phyloP scores from a whole-genome alignment of 2,113 vertebrate species.

The Catagonus wagneri region DNA sequence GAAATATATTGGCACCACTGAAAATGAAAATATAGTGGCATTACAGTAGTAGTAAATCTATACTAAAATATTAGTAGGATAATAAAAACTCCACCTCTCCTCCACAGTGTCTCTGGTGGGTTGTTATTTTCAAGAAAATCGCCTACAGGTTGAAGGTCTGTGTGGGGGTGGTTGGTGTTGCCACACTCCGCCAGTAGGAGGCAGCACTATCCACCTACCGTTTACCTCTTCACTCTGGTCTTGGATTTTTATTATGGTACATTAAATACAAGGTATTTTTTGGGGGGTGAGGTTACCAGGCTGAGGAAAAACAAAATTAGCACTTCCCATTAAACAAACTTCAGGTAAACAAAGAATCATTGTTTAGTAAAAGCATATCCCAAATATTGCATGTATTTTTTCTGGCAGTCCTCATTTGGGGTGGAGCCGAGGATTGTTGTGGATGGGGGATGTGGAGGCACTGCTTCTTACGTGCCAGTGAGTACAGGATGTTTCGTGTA shows the following conservation, averaged over 20 bases:
- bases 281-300: background rate
- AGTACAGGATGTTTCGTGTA: background rate
- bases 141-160: fast-evolving
- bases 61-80: background rate
- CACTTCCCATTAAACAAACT: constrained; percentile 33
- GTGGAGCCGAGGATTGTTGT: background rate
- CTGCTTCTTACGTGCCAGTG: background rate
- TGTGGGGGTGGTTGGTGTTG: background rate
- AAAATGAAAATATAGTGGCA: constrained; percentile 39
- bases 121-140: background rate
- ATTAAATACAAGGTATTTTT: background rate
- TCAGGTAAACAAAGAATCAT: background rate
- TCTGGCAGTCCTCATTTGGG: background rate
- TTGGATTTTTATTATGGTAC: background rate
- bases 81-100: background rate
- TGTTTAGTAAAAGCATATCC: background rate
- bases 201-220: background rate
- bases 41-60: background rate
- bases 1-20: background rate
- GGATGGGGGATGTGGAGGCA: background rate
- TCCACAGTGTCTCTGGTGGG: background rate
- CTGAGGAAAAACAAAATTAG: constrained; percentile 10
- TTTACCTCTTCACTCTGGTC: background rate
- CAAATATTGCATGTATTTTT: constrained; percentile 19
- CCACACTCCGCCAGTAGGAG: constrained; percentile 8